phyloP scores from a whole-genome alignment of 1,140 invertebrate species.

The Druon quercuslanigerum region DNA sequence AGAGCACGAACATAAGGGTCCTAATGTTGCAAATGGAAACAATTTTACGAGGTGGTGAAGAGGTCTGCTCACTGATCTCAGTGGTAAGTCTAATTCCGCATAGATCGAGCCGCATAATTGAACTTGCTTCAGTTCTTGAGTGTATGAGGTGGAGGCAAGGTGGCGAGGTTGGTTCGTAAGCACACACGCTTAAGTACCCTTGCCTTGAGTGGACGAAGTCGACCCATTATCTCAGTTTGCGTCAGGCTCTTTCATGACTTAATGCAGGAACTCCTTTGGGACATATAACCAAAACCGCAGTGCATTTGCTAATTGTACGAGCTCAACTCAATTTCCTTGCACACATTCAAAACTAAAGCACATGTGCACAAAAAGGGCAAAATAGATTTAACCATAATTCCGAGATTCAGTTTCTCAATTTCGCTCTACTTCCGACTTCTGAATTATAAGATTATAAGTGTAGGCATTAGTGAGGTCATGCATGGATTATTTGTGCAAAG shows the following conservation, averaged over 20 bases:
- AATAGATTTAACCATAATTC: too few relatives aligned
- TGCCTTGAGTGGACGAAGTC: constrained; percentile 61
- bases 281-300: constrained; percentile 55
- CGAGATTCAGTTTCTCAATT: too few relatives aligned
- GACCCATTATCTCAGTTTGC: constrained; percentile 61
- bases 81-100: constrained; percentile 25
- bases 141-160: constrained; percentile 21
- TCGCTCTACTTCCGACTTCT: too few relatives aligned
- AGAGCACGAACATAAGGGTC: background rate
- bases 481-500: too few relatives aligned
- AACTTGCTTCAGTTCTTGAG: constrained; percentile 27
- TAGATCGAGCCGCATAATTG: constrained; percentile 21
- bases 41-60: constrained; percentile 11
- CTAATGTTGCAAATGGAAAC: constrained; percentile 26
- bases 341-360: constrained; percentile 10
- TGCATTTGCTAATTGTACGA: constrained; percentile 59
- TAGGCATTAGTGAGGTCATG: too few relatives aligned
- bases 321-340: constrained; percentile 54
- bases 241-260: constrained; percentile 55
- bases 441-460: too few relatives aligned
- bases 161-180: constrained; percentile 11
- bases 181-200: constrained; percentile 12
- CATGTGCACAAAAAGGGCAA: background rate
- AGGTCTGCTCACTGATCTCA: constrained; percentile 12
- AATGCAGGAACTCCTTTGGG: constrained; percentile 56